Conservation (phyloP, 2,113 vertebrate species). For the Myodes glareolus region DNA sequence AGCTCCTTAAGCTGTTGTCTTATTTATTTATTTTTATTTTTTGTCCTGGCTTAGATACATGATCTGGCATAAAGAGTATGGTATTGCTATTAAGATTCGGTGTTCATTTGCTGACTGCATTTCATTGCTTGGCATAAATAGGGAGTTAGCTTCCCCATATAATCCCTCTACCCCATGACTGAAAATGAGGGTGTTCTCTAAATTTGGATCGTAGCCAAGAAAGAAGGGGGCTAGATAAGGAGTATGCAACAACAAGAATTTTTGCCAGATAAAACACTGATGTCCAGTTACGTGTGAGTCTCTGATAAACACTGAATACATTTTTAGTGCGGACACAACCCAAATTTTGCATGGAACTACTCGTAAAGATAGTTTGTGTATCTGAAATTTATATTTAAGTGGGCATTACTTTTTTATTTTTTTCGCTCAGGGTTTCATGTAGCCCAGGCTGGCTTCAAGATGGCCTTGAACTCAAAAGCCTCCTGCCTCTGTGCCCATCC, state of each 20-base stretch:
- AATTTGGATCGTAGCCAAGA: not conserved
- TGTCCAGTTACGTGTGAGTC: conserved; percentile 16
- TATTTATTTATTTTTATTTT: not conserved
- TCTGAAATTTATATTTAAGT: not conserved
- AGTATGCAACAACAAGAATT: not conserved
- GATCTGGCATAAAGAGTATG: not conserved
- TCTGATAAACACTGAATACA: not conserved
- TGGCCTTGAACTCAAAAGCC: not conserved
- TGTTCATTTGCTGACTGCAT: not conserved
- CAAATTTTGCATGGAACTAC: not conserved
- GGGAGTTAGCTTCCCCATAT: not conserved
- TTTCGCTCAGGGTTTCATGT: not conserved
- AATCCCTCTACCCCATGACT: not conserved
- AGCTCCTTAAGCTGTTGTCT: not conserved
- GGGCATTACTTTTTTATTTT: not conserved
- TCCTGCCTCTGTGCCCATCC: not conserved
- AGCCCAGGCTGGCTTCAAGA: no score
- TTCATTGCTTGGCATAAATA: not conserved
- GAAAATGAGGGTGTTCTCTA: not conserved
- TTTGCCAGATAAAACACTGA: not conserved
- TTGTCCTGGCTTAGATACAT: not conserved
- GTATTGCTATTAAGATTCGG: not conserved
- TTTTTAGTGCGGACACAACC: not conserved
- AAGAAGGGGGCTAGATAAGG: not conserved
- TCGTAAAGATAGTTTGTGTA: not conserved